Evolutionary conservation across 30 jellyfish, hydroid and myxozoan genomes (phyloP).

Genomic region (Turritopsis rubra): DNA sequence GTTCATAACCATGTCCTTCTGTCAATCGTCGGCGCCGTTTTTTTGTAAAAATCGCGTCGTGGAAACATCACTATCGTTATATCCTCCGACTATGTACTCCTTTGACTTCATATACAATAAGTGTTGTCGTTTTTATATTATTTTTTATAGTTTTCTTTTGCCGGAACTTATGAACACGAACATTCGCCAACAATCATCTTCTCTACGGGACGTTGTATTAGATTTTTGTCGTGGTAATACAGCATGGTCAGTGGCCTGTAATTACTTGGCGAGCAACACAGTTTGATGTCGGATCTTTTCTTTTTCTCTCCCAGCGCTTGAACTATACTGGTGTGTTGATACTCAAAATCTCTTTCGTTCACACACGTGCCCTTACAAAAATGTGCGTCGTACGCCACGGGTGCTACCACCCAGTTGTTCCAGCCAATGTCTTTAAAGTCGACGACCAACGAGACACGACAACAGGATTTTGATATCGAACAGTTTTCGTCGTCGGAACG

Average conservation of each 20-base stretch:
- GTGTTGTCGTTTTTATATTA: not conserved
- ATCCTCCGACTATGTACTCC: too few relatives aligned
- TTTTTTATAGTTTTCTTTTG: not conserved
- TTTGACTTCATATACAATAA: too few relatives aligned
- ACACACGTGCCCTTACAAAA: not conserved
- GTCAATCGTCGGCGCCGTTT: too few relatives aligned
- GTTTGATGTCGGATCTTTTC: not conserved
- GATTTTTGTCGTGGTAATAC: not conserved
- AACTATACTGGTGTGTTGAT: constrained; percentile 6
- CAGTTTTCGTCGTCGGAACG: constrained; percentile 11
- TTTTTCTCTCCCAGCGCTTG: not conserved
- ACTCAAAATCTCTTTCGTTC: not conserved
- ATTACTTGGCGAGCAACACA: constrained; percentile 5
- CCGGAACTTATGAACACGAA: not conserved
- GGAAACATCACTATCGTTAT: not conserved
- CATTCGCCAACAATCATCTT: constrained; percentile 8
- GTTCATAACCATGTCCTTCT: too few relatives aligned
- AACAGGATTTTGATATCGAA: not conserved
- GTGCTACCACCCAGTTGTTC: constrained; percentile 5
- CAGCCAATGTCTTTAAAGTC: constrained; percentile 12
- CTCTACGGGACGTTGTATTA: not conserved
- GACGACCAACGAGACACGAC: not conserved
- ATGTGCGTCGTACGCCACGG: not conserved
- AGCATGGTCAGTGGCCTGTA: not conserved
- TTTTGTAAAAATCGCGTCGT: not conserved